Percentiles rank a stretch among this genome's conserved stretches.
These are phyloP conservation scores for Andrena fulva DNA, from an alignment of 2,888 invertebrate species.

Conservation along the genomic window DNA sequence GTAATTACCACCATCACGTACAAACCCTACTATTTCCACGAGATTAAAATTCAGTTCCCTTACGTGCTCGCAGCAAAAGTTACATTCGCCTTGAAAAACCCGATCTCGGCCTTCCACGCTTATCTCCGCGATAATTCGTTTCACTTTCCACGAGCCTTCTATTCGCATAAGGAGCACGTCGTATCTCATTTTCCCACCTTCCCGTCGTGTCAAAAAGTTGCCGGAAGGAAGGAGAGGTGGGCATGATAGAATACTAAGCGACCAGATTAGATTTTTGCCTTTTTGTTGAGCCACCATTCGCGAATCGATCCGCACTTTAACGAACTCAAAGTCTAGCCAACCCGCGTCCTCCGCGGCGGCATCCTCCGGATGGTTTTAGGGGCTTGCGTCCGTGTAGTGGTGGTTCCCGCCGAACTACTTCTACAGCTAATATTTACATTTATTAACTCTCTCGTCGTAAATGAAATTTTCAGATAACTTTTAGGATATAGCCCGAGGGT, in stretches of 20 bases:
- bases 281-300: conserved; percentile 73
- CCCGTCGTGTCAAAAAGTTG: conserved; percentile 48
- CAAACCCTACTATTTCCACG: not conserved
- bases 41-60: conserved; percentile 6
- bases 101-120: not conserved
- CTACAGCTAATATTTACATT: conserved; percentile 84
- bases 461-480: conserved; percentile 85
- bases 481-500: conserved; percentile 82
- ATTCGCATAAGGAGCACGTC: conserved; percentile 15
- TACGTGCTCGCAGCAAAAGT: not conserved
- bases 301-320: conserved; percentile 80
- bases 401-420: conserved; percentile 82
- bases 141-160: conserved; percentile 48
- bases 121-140: conserved; percentile 43
- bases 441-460: conserved; percentile 84
- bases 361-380: conserved; percentile 74
- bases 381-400: conserved; percentile 70
- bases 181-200: conserved; percentile 52
- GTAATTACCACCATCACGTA: conserved; percentile 1
- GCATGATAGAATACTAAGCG: conserved; percentile 61
- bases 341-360: conserved; percentile 52
- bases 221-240: conserved; percentile 4
- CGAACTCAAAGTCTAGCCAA: conserved; percentile 79
- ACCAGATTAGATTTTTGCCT: conserved; percentile 74
- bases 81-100: conserved; percentile 10